Base-by-base conservation (phyloP, 2,888 invertebrate genomes). In the Dryocosmus kuriphilus region DNA sequence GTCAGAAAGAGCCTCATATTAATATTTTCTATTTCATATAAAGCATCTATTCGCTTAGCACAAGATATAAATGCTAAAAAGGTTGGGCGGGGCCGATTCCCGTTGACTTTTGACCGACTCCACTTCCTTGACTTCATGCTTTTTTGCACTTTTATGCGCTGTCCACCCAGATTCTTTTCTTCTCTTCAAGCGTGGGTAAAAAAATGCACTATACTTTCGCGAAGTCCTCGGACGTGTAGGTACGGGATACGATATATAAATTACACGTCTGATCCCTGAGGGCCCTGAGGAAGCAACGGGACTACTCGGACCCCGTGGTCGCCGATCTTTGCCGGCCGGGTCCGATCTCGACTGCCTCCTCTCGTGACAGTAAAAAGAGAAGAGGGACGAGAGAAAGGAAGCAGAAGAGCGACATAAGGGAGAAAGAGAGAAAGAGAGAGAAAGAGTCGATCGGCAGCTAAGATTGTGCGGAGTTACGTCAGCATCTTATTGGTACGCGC, bases 381-480 rank as follows among this genome's bases (percentile, higher is more conserved):
- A 78, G 84, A 81, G 57, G 74, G 65, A 74, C n/a, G 63, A 62
- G 62, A 74, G 77, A 61, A 74, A 51, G 61, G 65, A 57, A 77
- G 63, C 74, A 81, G 63, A 75, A 77, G 74, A 65, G 75, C 75
- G 46, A 75, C 71, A 73, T 65, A 57, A 61, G 71, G n/a, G n/a
- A n/a, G n/a, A 51, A 73, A 75, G 75, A 61, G 38, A 67, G 74
- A 61, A 78, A 81, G 67, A 79, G 76, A 71, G 51, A 51, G n/a
- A 51, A 32, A 30, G 79, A 81, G 83, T 84, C 85, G 90, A 90
- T 89, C 88, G 88, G 84, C 86, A 85, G 85, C 84, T 81, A 79
- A 89, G 90, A 90, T 90, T 89, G 87, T 85, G 81, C 83, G 82
- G 84, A 87, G 89, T 90, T 90, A 89, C 89, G 90, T 90, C 89